These are phyloP conservation scores for Riparia riparia DNA, from an alignment of 2,113 vertebrate genomes.

Conservation along the genomic window DNA sequence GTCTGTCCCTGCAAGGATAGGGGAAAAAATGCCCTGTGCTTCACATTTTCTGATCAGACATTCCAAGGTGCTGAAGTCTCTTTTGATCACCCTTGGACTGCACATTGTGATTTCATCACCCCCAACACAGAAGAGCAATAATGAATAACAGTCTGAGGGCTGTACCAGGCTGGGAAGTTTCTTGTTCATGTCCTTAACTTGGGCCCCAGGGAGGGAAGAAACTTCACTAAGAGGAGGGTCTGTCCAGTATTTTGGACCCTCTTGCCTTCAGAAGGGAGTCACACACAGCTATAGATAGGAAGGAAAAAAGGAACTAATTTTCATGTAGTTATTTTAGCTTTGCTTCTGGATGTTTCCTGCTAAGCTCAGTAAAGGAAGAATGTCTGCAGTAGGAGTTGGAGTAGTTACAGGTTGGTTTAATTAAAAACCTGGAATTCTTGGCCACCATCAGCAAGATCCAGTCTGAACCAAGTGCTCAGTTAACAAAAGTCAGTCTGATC, in stretches of 20 bases:
- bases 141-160: rapidly evolving
- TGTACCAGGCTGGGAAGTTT: not conserved
- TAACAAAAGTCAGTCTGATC: not conserved
- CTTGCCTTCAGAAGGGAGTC: not conserved
- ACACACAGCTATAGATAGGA: not conserved
- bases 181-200: not conserved
- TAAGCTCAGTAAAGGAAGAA: not conserved
- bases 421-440: not conserved
- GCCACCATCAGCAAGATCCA: not conserved
- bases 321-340: not conserved
- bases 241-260: not conserved
- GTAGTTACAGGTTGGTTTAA: constrained; percentile 32
- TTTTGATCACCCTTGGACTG: not conserved
- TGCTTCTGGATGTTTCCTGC: not conserved
- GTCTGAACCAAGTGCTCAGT: not conserved
- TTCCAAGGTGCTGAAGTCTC: not conserved
- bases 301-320: not conserved
- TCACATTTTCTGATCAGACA: not conserved
- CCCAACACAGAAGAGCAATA: not conserved
- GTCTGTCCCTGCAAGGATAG: not conserved
- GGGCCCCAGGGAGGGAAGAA: not conserved
- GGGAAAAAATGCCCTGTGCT: not conserved
- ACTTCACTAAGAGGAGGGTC: not conserved
- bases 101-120: not conserved
- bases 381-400: not conserved